phyloP scores from a whole-genome alignment of 2,888 invertebrate genomes.

The Parnassius mnemosyne region DNA sequence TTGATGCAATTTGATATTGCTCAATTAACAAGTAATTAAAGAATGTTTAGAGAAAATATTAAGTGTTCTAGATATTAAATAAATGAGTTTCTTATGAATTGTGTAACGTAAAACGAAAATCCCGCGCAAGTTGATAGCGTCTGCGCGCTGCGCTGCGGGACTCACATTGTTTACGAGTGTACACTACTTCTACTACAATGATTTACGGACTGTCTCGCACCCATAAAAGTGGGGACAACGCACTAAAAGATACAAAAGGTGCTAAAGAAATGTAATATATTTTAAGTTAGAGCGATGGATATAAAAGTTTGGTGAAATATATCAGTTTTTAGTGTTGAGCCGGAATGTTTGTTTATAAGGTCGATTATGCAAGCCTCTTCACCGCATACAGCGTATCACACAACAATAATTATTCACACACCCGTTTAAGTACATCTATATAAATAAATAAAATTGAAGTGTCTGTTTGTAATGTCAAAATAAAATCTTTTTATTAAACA shows the following conservation, averaged over 20 bases:
- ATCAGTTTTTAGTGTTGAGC: constrained; percentile 74
- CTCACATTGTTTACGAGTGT: constrained; percentile 70
- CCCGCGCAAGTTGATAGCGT: constrained; percentile 27
- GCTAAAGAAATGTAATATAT: constrained; percentile 80
- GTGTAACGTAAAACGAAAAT: constrained; percentile 11
- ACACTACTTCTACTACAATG: constrained; percentile 77
- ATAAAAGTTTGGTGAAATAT: constrained; percentile 79
- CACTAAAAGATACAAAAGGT: constrained; percentile 80
- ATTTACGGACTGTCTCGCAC: constrained; percentile 75
- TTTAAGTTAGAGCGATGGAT: constrained; percentile 73
- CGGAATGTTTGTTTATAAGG: constrained; percentile 75
- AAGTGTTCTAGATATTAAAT: not conserved
- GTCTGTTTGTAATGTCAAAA: too few relatives aligned
- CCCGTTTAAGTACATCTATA: too few relatives aligned
- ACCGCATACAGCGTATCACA: constrained; percentile 29
- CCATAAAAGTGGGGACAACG: constrained; percentile 78
- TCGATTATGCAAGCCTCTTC: constrained; percentile 72
- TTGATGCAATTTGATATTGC: too few relatives aligned
- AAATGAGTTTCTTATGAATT: not conserved
- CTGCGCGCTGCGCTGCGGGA: constrained; percentile 58
- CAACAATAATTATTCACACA: too few relatives aligned
- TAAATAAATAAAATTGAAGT: too few relatives aligned
- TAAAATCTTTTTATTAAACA: too few relatives aligned
- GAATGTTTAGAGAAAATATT: too few relatives aligned
- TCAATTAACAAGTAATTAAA: too few relatives aligned